Base-by-base conservation (phyloP, 2,888 invertebrate species). In the Drosophila algonquin region DNA sequence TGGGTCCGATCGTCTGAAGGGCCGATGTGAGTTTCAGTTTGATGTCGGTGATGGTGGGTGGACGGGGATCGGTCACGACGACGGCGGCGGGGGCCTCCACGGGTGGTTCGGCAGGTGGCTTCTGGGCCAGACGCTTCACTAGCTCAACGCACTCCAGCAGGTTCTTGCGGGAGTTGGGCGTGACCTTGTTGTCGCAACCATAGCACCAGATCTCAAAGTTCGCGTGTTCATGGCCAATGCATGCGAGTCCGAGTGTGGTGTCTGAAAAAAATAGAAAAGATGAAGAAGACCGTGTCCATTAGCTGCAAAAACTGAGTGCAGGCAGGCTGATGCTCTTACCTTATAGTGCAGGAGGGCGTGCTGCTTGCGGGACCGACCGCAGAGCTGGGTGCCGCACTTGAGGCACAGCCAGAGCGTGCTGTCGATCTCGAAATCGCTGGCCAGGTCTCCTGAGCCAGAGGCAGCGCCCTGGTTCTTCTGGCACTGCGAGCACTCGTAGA, bases 201-300 rank as follows among this genome's bases (percentile, higher is more conserved):
- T 96, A 96, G 92, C 97, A 97, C 94, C 96, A 96, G 30, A 96
- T 93, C 64, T 93, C 94, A 94, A 95, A 24, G 94, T 92, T 44
- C 94, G 94, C 30, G 95, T 95, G 90, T 96, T 95, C 73, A 96
- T 93, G 47, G 95, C 95, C 68, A 97, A 90, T 2, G 94, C 94
- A 92, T 97, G 97, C 53, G 93, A 94, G 90, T 96, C 96, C 0
- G 96, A 96, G 86, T 94, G 95, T 0, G 96, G 95, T 1, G 94
- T 95, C 90, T 92, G 63, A 3, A 57, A 52, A 52, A 4, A 14
- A 21, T 2, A 3, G 21, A 21, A 21, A 3, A 18, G 21, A 21
- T 3, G 21, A 18, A 27, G 6, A 35, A 4, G 9, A 47, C 48
- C 16, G 16, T 27, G 18, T 27, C 35, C 30, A 12, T 10, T n/a